Conservation (phyloP, 2,113 vertebrate genomes). For the Turdus rufiventris region DNA sequence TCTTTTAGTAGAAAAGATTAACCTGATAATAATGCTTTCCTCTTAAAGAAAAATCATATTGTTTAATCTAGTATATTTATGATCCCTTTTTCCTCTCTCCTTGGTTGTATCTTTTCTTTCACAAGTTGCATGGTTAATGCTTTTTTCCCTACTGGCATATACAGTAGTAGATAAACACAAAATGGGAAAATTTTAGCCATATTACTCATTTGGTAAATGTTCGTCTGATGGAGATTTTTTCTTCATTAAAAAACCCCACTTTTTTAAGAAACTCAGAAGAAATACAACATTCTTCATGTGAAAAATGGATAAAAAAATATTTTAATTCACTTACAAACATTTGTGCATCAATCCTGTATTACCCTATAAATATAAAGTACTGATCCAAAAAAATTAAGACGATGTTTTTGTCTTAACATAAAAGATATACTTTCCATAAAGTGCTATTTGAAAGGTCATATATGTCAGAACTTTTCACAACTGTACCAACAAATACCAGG, state of each 20-base stretch:
- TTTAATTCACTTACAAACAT: background rate
- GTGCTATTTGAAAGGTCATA: background rate
- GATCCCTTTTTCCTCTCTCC: background rate
- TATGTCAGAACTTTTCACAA: background rate
- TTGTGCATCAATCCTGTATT: background rate
- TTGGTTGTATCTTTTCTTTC: background rate
- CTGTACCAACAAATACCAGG: background rate
- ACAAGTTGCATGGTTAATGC: background rate
- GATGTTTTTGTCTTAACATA: background rate
- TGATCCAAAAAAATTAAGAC: background rate
- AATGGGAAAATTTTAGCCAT: background rate
- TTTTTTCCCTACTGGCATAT: background rate
- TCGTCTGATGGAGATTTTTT: background rate
- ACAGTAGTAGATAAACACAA: background rate
- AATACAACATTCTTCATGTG: background rate
- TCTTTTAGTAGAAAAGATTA: background rate
- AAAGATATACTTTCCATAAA: background rate
- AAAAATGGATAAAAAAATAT: background rate
- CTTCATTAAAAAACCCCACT: background rate
- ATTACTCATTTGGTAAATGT: background rate
- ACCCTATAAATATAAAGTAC: background rate
- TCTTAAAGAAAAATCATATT: background rate
- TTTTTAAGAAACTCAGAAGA: background rate
- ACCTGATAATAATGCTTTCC: background rate
- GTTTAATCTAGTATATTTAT: background rate